phyloP scores from a whole-genome alignment of 2,113 vertebrate genomes.

The Piaya cayana region DNA sequence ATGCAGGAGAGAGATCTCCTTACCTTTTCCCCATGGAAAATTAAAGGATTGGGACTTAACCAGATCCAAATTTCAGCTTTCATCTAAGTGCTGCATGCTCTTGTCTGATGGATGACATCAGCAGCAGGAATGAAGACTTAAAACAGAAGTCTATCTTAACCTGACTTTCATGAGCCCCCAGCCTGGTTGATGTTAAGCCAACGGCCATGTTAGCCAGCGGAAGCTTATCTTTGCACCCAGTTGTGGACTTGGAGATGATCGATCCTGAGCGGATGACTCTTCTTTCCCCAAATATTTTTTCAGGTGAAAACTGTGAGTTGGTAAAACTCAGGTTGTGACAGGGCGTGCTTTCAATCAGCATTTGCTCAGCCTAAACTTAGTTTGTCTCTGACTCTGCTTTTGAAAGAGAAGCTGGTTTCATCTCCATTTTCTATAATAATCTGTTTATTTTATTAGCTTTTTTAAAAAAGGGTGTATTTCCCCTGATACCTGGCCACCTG shows the following conservation, averaged over 20 bases:
- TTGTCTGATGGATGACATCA: no score
- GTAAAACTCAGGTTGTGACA: background rate
- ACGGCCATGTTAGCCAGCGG: no score
- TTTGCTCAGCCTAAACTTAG: background rate
- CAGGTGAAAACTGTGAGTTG: background rate
- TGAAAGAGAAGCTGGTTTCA: background rate
- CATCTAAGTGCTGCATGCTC: no score
- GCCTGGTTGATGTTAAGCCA: background rate
- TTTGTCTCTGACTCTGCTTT: background rate
- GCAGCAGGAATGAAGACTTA: no score
- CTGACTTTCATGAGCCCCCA: accelerated
- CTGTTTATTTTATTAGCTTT: slow-evolving; percentile 46
- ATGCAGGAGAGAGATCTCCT: no score
- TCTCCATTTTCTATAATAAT: slow-evolving; percentile 4
- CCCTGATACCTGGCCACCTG: slow-evolving; percentile 18
- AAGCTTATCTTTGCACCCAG: background rate
- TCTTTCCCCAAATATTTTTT: background rate
- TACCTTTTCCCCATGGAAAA: no score
- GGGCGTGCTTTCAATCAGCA: background rate
- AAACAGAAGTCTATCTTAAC: background rate
- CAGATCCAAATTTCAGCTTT: no score
- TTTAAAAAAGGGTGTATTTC: background rate
- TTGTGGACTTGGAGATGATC: background rate
- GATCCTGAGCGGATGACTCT: background rate
- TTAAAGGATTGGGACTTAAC: no score